Evolutionary conservation across 2,797 vertebrate genomes (phyloP).

Genomic region (Etheostoma perlongum): DNA sequence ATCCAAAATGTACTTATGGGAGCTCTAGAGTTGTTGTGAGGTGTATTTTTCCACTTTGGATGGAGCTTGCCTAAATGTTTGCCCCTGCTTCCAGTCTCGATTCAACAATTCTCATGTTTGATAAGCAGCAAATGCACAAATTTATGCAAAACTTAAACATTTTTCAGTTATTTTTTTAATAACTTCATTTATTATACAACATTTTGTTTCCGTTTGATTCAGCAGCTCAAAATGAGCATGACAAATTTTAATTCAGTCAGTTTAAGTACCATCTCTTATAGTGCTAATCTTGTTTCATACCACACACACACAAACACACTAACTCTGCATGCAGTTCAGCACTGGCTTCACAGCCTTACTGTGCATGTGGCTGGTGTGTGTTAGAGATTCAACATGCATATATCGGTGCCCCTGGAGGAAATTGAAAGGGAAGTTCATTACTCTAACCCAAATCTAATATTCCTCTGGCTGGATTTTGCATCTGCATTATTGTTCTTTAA

Average conservation of each 20-base stretch:
- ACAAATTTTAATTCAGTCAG: constrained; percentile 24
- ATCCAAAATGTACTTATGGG: background rate
- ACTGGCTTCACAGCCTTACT: constrained; percentile 1
- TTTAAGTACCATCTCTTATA: constrained; percentile 8
- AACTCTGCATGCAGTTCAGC: constrained; percentile 2
- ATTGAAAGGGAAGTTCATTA: constrained; percentile 43
- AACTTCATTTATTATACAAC: background rate
- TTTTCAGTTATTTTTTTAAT: background rate
- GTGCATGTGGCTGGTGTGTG: constrained; percentile 1
- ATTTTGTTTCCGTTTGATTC: background rate
- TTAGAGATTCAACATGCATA: constrained; percentile 37
- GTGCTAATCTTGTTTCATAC: constrained; percentile 27
- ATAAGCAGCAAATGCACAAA: background rate
- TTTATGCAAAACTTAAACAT: background rate
- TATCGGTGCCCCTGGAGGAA: constrained; percentile 30
- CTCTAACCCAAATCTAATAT: constrained; percentile 48
- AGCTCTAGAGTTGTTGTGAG: background rate
- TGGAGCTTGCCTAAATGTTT: background rate
- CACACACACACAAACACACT: background rate
- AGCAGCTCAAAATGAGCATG: constrained; percentile 4
- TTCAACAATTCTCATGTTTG: background rate
- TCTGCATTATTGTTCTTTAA: constrained; percentile 45
- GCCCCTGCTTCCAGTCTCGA: no score
- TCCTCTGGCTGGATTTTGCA: constrained; percentile 27
- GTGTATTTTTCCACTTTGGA: background rate